Evolutionary conservation across 2,888 invertebrate species (phyloP).

Genomic region (Plagodis pulveraria): DNA sequence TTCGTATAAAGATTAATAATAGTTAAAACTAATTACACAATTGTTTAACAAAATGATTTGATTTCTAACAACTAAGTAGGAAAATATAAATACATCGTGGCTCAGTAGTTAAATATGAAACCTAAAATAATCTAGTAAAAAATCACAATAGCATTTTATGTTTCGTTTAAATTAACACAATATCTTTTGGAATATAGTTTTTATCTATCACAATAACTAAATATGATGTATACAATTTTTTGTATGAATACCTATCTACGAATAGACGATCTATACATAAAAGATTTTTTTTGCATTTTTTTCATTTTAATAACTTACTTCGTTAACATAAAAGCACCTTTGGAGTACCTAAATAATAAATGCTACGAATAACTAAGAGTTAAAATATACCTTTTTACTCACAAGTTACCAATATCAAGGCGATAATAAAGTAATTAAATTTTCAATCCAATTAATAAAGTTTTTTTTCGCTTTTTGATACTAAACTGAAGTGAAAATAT

Average conservation of each 20-base stretch:
- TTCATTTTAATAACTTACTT: conserved; percentile 13
- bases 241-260: conserved; percentile 35
- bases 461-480: too few species aligned
- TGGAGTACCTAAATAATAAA: conserved; percentile 52
- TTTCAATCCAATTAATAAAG: too few species aligned
- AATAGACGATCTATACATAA: conserved; percentile 20
- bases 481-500: too few species aligned
- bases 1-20: conserved; percentile 7
- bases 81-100: conserved; percentile 21
- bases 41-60: conserved; percentile 8
- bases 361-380: conserved; percentile 58
- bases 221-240: conserved; percentile 29
- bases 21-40: conserved; percentile 4
- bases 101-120: neutral
- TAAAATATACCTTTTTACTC: neutral
- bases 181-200: conserved; percentile 26
- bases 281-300: conserved; percentile 29
- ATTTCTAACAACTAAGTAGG: conserved; percentile 15
- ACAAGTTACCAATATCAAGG: neutral
- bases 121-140: conserved; percentile 6
- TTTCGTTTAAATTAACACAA: conserved; percentile 16
- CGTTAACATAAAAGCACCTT: conserved; percentile 53
- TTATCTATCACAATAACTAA: conserved; percentile 31
- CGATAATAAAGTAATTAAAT: conserved; percentile 33
- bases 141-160: conserved; percentile 14